Evolutionary conservation across 1,140 invertebrate genomes (phyloP).

Genomic region (Geopemphigus sp.): DNA sequence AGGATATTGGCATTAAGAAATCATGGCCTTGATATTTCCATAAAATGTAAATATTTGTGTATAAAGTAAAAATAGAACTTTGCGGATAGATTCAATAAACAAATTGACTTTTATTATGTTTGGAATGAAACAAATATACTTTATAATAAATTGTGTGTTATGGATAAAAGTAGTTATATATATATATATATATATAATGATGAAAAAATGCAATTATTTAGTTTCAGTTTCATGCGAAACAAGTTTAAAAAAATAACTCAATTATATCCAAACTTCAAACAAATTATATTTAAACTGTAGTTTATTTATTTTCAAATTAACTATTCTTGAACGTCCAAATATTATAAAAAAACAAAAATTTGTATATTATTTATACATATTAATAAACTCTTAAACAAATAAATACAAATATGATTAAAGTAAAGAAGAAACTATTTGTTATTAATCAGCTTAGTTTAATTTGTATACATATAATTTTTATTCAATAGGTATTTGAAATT

Average conservation of each 20-base stretch:
- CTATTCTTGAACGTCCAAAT: not conserved
- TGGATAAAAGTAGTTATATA: too few relatives aligned
- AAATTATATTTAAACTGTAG: not conserved
- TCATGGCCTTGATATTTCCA: slow-evolving; percentile 17
- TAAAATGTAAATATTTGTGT: slow-evolving; percentile 15
- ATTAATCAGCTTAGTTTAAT: not conserved
- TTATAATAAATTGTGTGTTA: not conserved
- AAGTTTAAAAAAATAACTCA: not conserved
- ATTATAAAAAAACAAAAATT: not conserved
- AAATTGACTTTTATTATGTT: not conserved
- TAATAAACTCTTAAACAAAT: not conserved
- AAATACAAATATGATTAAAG: not conserved
- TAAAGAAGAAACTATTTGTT: not conserved
- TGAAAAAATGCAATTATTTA: too few relatives aligned
- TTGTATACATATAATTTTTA: too few relatives aligned
- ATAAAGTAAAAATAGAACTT: slow-evolving; percentile 39
- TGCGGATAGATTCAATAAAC: not conserved
- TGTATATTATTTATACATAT: not conserved
- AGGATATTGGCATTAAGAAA: slow-evolving; percentile 41
- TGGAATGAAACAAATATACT: not conserved
- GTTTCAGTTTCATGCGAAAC: too few relatives aligned
- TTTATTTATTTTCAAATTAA: not conserved
- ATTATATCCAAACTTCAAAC: not conserved
- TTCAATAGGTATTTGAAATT: too few relatives aligned
- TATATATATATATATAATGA: too few relatives aligned